Conservation (phyloP, 2,113 vertebrate genomes). For the Protomyctophum bolini region DNA sequence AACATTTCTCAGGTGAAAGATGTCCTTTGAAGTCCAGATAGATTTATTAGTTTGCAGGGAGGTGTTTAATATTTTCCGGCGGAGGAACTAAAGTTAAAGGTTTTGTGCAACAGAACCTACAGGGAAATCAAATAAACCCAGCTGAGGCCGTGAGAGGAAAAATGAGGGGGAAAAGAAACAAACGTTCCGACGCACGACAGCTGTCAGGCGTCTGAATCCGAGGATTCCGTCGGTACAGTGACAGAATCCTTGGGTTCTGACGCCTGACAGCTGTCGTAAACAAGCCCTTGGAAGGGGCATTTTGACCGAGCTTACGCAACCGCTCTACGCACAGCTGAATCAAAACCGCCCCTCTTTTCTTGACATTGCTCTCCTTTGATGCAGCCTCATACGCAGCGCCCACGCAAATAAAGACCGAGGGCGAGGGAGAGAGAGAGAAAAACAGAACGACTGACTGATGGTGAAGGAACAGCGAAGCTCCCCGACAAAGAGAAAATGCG, state of each 20-base stretch:
- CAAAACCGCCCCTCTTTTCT: conserved; percentile 40
- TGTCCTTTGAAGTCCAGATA: conserved; percentile 33
- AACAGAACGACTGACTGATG: conserved; percentile 25
- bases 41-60: conserved; percentile 30
- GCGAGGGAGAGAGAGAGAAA: conserved; percentile 27
- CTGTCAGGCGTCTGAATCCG: no score
- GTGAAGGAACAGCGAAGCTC: conserved; percentile 50
- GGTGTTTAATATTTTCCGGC: conserved; percentile 38
- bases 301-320: conserved; percentile 32
- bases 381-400: conserved; percentile 57
- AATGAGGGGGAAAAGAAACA: no score
- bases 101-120: conserved; percentile 29
- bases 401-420: conserved; percentile 36
- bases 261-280: no score
- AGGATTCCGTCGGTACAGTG: no score
- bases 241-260: no score
- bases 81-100: neutral
- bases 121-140: conserved; percentile 19
- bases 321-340: conserved; percentile 64
- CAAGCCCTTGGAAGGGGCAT: no score
- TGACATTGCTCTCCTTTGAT: conserved; percentile 57
- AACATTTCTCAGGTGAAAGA: conserved; percentile 45
- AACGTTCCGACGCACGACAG: no score
- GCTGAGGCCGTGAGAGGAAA: neutral
- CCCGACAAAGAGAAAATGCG: conserved; percentile 49